phyloP scores from a whole-genome alignment of 1,140 invertebrate species.

The Laupala kohalensis region DNA sequence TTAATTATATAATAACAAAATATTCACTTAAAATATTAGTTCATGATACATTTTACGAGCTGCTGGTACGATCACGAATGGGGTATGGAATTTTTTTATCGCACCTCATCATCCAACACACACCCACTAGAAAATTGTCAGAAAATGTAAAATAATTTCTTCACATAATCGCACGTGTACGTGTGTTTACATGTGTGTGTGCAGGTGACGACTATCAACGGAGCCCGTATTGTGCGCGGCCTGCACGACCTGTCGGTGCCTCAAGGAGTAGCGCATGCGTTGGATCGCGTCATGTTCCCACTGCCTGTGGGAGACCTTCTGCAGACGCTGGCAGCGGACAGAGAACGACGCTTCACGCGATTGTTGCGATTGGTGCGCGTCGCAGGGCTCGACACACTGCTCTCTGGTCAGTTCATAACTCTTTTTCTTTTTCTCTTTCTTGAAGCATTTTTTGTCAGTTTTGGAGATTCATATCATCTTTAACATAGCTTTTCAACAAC shows the following conservation, averaged over 20 bases:
- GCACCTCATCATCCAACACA: no score
- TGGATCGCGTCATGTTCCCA: conserved; percentile 79
- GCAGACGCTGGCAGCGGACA: conserved; percentile 65
- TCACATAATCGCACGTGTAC: neutral
- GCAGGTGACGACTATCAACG: conserved; percentile 69
- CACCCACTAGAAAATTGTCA: no score
- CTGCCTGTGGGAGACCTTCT: conserved; percentile 68
- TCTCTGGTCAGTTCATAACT: conserved; percentile 46
- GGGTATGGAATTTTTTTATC: no score
- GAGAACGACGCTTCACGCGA: conserved; percentile 60
- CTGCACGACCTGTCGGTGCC: conserved; percentile 70
- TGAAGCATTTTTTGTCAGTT: no score
- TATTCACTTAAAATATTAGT: no score
- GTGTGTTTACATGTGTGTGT: conserved; percentile 23
- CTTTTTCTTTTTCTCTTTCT: no score
- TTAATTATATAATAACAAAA: no score
- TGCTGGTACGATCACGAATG: no score
- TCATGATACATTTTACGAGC: no score
- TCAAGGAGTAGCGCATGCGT: conserved; percentile 70
- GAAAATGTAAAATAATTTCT: no score
- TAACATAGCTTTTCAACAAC: no score
- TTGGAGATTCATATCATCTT: no score
- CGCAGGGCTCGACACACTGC: conserved; percentile 56
- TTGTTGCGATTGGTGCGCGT: conserved; percentile 62
- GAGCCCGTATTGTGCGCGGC: conserved; percentile 59